Percentiles rank a stretch among this genome's conserved stretches.
These are phyloP conservation scores for Buceros bicornis DNA, from an alignment of 2,797 vertebrate genomes.

Conservation along the genomic window DNA sequence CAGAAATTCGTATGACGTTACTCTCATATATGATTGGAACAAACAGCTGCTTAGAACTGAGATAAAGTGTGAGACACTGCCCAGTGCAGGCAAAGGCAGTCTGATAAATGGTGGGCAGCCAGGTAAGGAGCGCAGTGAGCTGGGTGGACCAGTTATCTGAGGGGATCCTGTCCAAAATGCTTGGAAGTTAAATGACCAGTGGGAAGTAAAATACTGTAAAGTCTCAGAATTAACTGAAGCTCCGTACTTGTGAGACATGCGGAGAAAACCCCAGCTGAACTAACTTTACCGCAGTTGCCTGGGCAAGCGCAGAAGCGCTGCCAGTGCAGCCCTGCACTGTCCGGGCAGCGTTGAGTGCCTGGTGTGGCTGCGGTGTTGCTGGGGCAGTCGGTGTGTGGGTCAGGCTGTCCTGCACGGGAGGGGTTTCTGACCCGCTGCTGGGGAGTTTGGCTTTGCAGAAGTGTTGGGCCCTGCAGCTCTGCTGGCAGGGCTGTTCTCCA, in stretches of 20 bases:
- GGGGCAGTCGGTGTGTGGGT: too few relatives aligned
- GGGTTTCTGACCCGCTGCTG: accelerated
- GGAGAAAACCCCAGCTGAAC: not conserved
- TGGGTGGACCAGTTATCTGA: not conserved
- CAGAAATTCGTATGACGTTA: accelerated
- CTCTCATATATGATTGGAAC: not conserved
- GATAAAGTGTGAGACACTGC: not conserved
- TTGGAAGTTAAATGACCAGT: accelerated
- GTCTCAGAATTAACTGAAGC: not conserved
- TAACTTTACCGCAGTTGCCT: too few relatives aligned
- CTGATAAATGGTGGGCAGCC: accelerated
- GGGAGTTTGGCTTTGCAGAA: not conserved
- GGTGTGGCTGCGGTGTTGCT: too few relatives aligned
- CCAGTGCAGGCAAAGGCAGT: not conserved
- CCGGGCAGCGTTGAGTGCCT: accelerated
- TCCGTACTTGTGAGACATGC: not conserved
- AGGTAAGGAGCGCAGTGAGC: too few relatives aligned
- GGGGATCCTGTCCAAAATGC: not conserved
- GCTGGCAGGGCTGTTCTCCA: not conserved
- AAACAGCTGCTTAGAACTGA: not conserved
- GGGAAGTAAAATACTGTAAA: not conserved
- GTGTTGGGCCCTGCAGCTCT: not conserved
- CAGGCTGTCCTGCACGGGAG: too few relatives aligned
- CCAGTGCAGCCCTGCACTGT: not conserved
- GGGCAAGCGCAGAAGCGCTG: not conserved